Conservation (phyloP, 2,113 vertebrate genomes). For the Gulo gulo region DNA sequence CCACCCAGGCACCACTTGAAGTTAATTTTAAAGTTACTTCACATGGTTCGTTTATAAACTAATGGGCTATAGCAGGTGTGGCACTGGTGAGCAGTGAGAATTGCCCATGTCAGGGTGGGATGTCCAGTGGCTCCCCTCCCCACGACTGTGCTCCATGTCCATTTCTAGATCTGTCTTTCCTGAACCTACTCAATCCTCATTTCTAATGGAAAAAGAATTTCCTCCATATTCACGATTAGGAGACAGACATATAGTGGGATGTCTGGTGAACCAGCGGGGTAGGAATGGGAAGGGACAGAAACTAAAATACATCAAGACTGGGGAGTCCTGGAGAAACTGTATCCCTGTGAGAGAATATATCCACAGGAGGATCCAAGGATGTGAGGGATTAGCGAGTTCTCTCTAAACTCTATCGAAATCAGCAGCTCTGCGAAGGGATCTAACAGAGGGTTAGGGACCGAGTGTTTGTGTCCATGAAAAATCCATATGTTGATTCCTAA, state of each 20-base stretch:
- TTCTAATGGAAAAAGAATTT: background rate
- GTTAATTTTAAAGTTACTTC: background rate
- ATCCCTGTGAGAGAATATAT: background rate
- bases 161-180: background rate
- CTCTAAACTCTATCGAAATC: background rate
- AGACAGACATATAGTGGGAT: background rate
- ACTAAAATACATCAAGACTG: background rate
- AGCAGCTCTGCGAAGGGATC: background rate
- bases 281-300: background rate
- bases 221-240: background rate
- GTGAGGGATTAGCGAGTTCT: background rate
- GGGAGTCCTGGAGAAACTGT: background rate
- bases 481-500: background rate
- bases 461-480: background rate
- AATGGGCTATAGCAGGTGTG: background rate
- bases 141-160: accelerated
- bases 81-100: background rate
- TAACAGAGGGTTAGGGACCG: background rate
- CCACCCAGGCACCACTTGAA: background rate
- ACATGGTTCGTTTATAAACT: background rate
- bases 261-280: background rate
- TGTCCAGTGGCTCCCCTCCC: too few species aligned
- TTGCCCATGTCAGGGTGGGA: background rate
- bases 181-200: background rate
- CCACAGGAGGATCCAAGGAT: background rate